A percentile compares a stretch with the other conserved stretches of the same genome.
Conservation (phyloP, 2,113 vertebrate genomes). For the Halichoerus grypus region DNA sequence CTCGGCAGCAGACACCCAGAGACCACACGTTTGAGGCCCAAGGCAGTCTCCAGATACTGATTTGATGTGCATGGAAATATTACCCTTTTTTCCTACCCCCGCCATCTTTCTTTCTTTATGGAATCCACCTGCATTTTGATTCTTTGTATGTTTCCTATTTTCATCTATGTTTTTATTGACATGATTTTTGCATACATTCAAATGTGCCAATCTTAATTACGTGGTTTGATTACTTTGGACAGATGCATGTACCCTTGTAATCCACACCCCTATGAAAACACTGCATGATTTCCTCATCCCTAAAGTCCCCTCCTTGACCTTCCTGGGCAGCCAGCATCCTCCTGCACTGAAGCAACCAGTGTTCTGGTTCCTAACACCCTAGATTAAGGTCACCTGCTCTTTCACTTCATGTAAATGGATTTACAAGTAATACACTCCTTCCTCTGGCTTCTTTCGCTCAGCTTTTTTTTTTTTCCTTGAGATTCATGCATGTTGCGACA, state of each 20-base stretch:
- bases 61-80: not conserved
- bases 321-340: not conserved
- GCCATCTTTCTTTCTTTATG: not conserved
- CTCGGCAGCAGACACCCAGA: not conserved
- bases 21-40: not conserved
- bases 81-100: rapidly evolving
- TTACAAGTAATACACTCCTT: rapidly evolving
- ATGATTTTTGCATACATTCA: not conserved
- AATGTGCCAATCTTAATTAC: not conserved
- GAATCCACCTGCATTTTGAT: not conserved
- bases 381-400: too few relatives aligned
- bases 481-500: too few relatives aligned
- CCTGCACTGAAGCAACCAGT: rapidly evolving
- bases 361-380: not conserved
- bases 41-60: rapidly evolving
- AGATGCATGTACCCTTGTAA: too few relatives aligned
- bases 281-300: not conserved
- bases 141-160: not conserved
- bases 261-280: not conserved
- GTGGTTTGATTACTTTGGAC: not conserved
- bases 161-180: not conserved
- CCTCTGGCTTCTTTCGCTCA: not conserved
- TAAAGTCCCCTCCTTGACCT: not conserved
- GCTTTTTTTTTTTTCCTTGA: not conserved
- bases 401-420: not conserved